These are phyloP conservation scores for Clistopyga incitator DNA, from an alignment of 2,888 invertebrate species.

Conservation along the genomic window DNA sequence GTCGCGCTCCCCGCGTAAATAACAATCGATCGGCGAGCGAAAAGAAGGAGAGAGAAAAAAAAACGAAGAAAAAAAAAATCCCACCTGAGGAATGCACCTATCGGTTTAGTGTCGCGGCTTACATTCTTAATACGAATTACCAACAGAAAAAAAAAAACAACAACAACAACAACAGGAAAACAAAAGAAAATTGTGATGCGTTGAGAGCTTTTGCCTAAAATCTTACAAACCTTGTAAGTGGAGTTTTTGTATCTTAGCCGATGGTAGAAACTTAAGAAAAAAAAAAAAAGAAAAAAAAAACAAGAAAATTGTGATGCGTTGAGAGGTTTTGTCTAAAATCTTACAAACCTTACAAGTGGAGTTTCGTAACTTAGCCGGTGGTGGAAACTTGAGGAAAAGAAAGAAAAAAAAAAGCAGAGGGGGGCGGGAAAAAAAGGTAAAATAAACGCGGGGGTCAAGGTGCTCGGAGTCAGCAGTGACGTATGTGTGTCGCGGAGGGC, in stretches of 20 bases:
- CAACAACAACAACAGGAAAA: neutral
- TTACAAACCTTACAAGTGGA: too few relatives aligned
- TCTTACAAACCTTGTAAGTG: too few relatives aligned
- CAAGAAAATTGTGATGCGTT: slow-evolving; percentile 1
- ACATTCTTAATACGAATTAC: neutral
- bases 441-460: slow-evolving; percentile 72
- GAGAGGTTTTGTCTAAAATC: too few relatives aligned
- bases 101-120: neutral
- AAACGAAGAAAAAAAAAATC: too few relatives aligned
- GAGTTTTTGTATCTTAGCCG: neutral
- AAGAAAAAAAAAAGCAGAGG: too few relatives aligned
- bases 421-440: neutral
- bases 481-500: slow-evolving; percentile 82
- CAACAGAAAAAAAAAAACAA: neutral
- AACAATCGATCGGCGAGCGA: slow-evolving; percentile 16
- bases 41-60: neutral
- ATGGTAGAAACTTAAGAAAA: neutral
- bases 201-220: neutral
- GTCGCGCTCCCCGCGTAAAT: slow-evolving; percentile 9
- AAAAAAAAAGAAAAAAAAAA: too few relatives aligned
- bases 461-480: slow-evolving; percentile 75
- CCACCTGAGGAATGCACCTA: slow-evolving; percentile 83
- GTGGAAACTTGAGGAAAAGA: neutral
- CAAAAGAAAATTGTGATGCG: neutral
- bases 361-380: neutral